Base-by-base conservation (phyloP, 1,140 invertebrate genomes). In the Drosophila lacteicornis region DNA sequence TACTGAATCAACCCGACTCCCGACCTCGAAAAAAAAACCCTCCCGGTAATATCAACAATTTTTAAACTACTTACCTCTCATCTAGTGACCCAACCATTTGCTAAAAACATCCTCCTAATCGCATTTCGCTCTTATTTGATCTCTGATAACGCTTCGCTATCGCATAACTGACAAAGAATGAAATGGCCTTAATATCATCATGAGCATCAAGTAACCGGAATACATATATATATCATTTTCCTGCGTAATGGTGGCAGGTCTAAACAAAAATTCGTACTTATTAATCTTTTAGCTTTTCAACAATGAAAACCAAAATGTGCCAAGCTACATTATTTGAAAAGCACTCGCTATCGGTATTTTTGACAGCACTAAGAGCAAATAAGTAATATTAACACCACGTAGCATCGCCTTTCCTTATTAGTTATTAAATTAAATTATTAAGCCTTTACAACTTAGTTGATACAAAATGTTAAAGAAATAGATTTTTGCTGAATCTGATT, bases 31-130 rank as follows among this genome's bases (percentile, higher is more conserved):
- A 25, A 30, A 30, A 51, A 58, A 68, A 38, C 59, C 51, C 47
- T 71, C 68, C 66, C 45, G 83, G 83, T 87, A 87, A 88, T 80
- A 77, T 67, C 38, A 51, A 73, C n/a, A 36, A 51, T 73, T 73
- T 73, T 50, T 73, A 22, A 66, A 60, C 36, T 22, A 22, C 13
- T 11, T 43, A 50, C 13, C 36, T 38, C 47, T 46, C 57, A 62
- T 30, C 9, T 47, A 19, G 15, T 42, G 47, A 58, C 38, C 25
- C 36, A 25, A 36, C 12, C 69, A 73, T 73, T 46, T 45, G 27
- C 38, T 17, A 43, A 73, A 12, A 22, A n/a, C 45, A 50, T 60
- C n/a, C 30, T 50, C 40, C 42, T 46, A 15, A 47, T 53, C 25
- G 19, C 6, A 50, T 11, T 25, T 33, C 36, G 25, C 27, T 17